Evolutionary conservation across 2,797 vertebrate species (phyloP).

Genomic region (Nasua narica): DNA sequence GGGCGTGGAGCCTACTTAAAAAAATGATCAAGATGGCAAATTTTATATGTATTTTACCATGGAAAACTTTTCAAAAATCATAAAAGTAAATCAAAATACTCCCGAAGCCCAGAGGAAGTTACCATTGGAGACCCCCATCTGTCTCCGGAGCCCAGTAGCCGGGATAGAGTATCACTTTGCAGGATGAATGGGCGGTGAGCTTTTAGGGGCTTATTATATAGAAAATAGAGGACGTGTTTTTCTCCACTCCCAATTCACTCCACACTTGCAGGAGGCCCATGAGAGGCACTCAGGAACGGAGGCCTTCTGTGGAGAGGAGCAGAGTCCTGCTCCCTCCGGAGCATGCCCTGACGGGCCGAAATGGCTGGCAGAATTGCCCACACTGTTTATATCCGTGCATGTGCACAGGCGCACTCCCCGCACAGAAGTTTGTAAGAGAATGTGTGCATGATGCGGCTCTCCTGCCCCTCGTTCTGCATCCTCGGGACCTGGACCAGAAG

Average conservation of each 20-base stretch:
- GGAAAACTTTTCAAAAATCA: not conserved
- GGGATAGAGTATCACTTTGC: too few species aligned
- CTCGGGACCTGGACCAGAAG: not conserved
- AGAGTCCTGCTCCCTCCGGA: not conserved
- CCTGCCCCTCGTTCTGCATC: not conserved
- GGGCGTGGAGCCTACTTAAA: not conserved
- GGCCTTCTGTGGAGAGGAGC: not conserved
- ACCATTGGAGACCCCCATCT: not conserved
- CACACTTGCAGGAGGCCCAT: not conserved
- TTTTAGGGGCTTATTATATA: not conserved
- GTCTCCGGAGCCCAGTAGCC: accelerated
- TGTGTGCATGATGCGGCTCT: not conserved
- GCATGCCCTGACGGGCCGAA: not conserved
- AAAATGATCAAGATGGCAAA: not conserved
- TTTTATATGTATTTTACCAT: not conserved
- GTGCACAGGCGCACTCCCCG: not conserved
- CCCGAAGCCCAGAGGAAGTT: not conserved
- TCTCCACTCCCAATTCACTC: not conserved
- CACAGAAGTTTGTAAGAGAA: not conserved
- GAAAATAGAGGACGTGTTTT: not conserved
- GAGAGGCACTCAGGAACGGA: not conserved
- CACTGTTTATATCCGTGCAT: accelerated
- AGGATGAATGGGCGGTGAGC: too few species aligned
- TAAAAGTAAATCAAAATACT: not conserved
- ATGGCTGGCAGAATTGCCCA: too few species aligned